Percentiles rank a stretch among this genome's conserved stretches.
Conservation (phyloP, 37 sponge, comb jelly and placozoan genomes). For the Geodia barretti region DNA sequence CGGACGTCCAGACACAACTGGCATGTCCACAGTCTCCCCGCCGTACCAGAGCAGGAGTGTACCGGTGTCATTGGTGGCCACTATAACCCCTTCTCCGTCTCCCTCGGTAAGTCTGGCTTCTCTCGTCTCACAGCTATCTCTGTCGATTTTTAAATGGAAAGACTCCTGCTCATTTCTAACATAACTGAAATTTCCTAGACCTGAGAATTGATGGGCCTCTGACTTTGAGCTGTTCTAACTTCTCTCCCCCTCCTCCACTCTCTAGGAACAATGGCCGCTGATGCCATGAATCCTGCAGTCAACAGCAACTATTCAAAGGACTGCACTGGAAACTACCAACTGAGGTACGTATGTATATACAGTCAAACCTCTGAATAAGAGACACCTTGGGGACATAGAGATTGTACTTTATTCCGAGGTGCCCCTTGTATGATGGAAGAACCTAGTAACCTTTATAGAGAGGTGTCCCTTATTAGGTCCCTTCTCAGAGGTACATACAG, state of each 20-base stretch:
- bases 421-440: not conserved
- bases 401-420: not conserved
- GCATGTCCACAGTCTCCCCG: constrained; percentile 36
- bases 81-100: constrained; percentile 63
- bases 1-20: constrained; percentile 63
- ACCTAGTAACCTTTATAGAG: not conserved
- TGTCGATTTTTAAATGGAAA: not conserved
- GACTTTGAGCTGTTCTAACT: not conserved
- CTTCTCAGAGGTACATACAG: not conserved
- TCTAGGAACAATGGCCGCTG: not conserved
- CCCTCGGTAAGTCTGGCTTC: constrained; percentile 11
- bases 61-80: constrained; percentile 40
- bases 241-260: not conserved
- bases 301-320: constrained; percentile 37
- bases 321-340: constrained; percentile 34
- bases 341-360: constrained; percentile 18
- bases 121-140: not conserved
- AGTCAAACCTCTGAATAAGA: too few relatives aligned
- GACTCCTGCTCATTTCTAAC: too few relatives aligned
- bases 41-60: not conserved
- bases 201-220: too few relatives aligned
- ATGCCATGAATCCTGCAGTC: not conserved
- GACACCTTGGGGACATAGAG: too few relatives aligned
- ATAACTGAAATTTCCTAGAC: too few relatives aligned
- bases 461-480: not conserved